A percentile compares a stretch with the other conserved stretches of the same genome.
Evolutionary conservation across 2,888 invertebrate genomes (phyloP).

Genomic region (Drosophila mulleri): DNA sequence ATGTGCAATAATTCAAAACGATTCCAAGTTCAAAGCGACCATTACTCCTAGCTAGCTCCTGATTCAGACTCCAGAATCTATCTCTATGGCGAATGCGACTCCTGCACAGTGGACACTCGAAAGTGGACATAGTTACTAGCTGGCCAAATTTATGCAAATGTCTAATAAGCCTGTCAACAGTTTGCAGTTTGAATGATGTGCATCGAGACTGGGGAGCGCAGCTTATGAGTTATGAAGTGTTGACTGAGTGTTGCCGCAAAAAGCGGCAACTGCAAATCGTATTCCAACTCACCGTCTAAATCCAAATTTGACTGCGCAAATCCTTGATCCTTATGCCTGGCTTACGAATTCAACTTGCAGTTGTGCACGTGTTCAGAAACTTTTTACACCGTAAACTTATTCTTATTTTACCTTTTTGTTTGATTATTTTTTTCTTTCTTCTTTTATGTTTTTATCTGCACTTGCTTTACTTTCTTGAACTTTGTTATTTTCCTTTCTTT

Average conservation of each 20-base stretch:
- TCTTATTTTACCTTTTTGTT: not conserved
- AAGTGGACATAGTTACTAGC: slow-evolving; percentile 16
- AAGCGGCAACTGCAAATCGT: slow-evolving; percentile 29
- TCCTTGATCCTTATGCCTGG: slow-evolving; percentile 53
- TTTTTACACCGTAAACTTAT: slow-evolving; percentile 44
- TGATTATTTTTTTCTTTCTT: slow-evolving; percentile 20
- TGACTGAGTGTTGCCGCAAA: slow-evolving; percentile 53
- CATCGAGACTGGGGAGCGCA: slow-evolving; percentile 14
- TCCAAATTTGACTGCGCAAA: slow-evolving; percentile 61
- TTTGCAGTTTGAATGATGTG: slow-evolving; percentile 54
- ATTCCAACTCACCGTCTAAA: slow-evolving; percentile 62
- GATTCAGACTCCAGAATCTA: slow-evolving; percentile 17
- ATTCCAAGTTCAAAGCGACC: slow-evolving; percentile 83
- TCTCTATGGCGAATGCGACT: slow-evolving; percentile 2
- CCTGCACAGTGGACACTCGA: not conserved
- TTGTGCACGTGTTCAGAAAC: slow-evolving; percentile 65
- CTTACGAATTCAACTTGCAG: slow-evolving; percentile 58
- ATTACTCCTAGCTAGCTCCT: slow-evolving; percentile 73
- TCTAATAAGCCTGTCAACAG: slow-evolving; percentile 82
- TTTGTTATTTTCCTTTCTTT: slow-evolving; percentile 12
- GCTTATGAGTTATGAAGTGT: slow-evolving; percentile 71
- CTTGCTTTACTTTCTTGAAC: slow-evolving; percentile 8
- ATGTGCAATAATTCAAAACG: slow-evolving; percentile 83
- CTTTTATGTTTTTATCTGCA: slow-evolving; percentile 21
- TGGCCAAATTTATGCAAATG: slow-evolving; percentile 76